phyloP scores from a whole-genome alignment of 2,888 invertebrate genomes.

The Drosophila subsilvestris region DNA sequence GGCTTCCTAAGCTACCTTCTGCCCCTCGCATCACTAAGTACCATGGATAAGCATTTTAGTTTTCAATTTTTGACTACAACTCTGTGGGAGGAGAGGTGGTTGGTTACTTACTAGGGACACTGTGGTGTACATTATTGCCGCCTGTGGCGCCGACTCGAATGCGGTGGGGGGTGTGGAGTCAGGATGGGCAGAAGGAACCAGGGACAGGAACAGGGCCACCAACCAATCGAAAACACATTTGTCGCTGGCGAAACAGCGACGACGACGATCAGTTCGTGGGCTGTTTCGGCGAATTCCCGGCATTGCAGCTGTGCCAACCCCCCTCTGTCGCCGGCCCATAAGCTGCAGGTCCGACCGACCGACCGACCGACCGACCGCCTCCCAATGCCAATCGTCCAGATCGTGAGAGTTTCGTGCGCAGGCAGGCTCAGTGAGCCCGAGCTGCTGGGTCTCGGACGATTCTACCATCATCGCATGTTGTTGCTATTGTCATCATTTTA shows the following conservation, averaged over 20 bases:
- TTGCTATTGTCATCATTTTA: constrained; percentile 82
- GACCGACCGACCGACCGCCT: not conserved
- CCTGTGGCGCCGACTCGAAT: constrained; percentile 65
- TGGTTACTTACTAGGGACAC: constrained; percentile 27
- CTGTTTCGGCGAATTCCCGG: constrained; percentile 74
- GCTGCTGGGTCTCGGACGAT: constrained; percentile 15
- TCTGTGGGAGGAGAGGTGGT: constrained; percentile 11
- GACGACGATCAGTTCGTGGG: constrained; percentile 66
- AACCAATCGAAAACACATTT: constrained; percentile 79
- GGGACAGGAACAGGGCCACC: constrained; percentile 31
- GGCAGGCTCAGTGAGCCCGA: constrained; percentile 31
- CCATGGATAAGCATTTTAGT: constrained; percentile 57
- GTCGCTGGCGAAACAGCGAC: constrained; percentile 60
- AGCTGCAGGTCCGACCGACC: not conserved
- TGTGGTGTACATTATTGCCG: constrained; percentile 59
- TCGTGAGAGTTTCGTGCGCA: constrained; percentile 70
- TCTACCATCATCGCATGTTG: constrained; percentile 72
- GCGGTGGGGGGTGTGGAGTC: constrained; percentile 40
- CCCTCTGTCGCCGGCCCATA: not conserved
- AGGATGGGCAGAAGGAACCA: not conserved
- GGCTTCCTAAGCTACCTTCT: no score
- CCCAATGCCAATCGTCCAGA: constrained; percentile 61
- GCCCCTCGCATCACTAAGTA: constrained; percentile 9
- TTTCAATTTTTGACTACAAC: constrained; percentile 52
- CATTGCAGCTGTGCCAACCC: constrained; percentile 52